A percentile compares a stretch with the other conserved stretches of the same genome.
These are phyloP conservation scores for Drosophila kuntzei DNA, from an alignment of 2,888 invertebrate genomes.

Conservation along the genomic window DNA sequence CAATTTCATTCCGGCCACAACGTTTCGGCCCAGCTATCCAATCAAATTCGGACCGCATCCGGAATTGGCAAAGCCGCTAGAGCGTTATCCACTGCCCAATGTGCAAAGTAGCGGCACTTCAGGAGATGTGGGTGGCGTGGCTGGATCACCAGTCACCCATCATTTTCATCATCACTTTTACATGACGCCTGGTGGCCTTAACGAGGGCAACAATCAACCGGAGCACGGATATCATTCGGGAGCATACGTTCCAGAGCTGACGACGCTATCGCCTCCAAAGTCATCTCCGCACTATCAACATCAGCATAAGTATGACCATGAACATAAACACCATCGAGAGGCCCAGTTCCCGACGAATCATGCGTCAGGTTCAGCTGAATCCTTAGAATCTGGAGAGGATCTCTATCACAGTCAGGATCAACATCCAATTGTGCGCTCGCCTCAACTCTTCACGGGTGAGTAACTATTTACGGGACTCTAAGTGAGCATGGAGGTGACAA, in stretches of 20 bases:
- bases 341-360: constrained; percentile 45
- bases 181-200: constrained; percentile 64
- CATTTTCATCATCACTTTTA: constrained; percentile 86
- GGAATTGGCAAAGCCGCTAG: constrained; percentile 37
- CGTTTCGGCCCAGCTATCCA: constrained; percentile 82
- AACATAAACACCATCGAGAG: not conserved
- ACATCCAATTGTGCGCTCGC: constrained; percentile 54
- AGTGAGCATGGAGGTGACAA: not conserved
- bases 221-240: constrained; percentile 39
- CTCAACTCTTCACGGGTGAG: constrained; percentile 63
- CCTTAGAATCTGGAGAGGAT: constrained; percentile 53
- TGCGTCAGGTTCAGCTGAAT: constrained; percentile 51
- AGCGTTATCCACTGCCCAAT: constrained; percentile 47
- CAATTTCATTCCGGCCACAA: constrained; percentile 76
- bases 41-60: constrained; percentile 66
- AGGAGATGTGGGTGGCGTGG: not conserved
- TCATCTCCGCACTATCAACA: constrained; percentile 6
- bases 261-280: constrained; percentile 7
- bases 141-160: constrained; percentile 73
- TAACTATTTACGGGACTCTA: not conserved
- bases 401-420: constrained; percentile 50
- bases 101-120: constrained; percentile 25
- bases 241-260: constrained; percentile 22
- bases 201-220: constrained; percentile 7
- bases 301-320: not conserved